Conservation (phyloP, 2,113 vertebrate species). For the Corythornis vintsioides region DNA sequence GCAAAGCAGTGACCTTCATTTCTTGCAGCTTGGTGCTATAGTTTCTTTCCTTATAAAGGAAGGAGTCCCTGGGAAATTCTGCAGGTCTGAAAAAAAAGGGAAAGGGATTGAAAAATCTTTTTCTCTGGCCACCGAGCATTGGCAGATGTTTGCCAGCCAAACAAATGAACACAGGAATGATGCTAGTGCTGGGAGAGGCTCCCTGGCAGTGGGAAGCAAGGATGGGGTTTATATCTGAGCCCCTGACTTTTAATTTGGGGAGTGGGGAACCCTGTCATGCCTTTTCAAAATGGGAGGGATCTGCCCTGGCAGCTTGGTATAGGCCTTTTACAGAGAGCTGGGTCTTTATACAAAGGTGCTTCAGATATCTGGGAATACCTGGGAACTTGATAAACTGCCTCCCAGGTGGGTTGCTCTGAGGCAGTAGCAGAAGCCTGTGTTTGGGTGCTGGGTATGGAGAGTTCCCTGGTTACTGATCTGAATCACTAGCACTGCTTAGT, state of each 20-base stretch:
- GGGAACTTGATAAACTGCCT: background rate
- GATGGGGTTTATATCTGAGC: background rate
- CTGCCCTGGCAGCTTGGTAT: background rate
- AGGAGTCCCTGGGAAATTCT: background rate
- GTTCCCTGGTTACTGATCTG: background rate
- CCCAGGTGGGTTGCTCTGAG: fast-evolving
- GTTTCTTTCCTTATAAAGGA: constrained; percentile 1
- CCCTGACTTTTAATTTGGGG: background rate
- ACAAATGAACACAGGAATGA: background rate
- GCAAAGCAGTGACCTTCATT: constrained; percentile 17
- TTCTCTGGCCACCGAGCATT: background rate
- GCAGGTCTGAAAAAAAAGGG: background rate
- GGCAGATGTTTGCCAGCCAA: background rate
- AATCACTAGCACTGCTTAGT: background rate
- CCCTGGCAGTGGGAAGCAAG: background rate
- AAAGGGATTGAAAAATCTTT: background rate
- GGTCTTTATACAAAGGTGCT: fast-evolving
- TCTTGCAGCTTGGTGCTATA: background rate
- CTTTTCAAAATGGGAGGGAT: fast-evolving
- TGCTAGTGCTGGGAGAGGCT: background rate
- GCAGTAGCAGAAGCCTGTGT: fast-evolving
- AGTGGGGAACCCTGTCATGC: background rate
- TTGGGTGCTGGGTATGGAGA: background rate
- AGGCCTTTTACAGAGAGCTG: background rate
- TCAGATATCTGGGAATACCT: background rate